These are phyloP conservation scores for Cephus sareptanus DNA, from an alignment of 2,888 invertebrate genomes.

Conservation along the genomic window DNA sequence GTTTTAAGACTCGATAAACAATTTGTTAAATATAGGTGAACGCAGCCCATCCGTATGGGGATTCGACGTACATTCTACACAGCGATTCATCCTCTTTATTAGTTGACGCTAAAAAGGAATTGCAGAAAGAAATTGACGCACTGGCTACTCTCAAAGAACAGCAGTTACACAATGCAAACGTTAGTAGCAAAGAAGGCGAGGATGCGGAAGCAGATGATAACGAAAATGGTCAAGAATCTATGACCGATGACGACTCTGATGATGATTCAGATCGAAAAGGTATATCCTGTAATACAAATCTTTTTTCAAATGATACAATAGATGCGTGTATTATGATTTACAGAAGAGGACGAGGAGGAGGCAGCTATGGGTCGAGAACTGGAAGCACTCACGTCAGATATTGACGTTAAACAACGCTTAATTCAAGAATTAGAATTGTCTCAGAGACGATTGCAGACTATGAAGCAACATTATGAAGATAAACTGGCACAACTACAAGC, in stretches of 20 bases:
- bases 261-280: slow-evolving; percentile 74
- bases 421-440: slow-evolving; percentile 94
- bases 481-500: slow-evolving; percentile 85
- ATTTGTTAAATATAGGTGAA: slow-evolving; percentile 41
- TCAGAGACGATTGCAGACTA: slow-evolving; percentile 84
- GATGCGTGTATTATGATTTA: slow-evolving; percentile 18
- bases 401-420: slow-evolving; percentile 92
- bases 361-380: slow-evolving; percentile 82
- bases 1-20: background rate
- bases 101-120: slow-evolving; percentile 83
- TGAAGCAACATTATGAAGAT: slow-evolving; percentile 93
- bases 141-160: slow-evolving; percentile 63
- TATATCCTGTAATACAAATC: slow-evolving; percentile 59
- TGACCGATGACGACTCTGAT: slow-evolving; percentile 69
- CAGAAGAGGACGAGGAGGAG: slow-evolving; percentile 67
- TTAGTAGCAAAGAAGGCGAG: slow-evolving; percentile 68
- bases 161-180: slow-evolving; percentile 40
- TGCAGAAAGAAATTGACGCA: slow-evolving; percentile 76
- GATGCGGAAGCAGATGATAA: slow-evolving; percentile 68
- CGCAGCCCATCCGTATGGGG: slow-evolving; percentile 60
- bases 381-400: slow-evolving; percentile 90
- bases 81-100: slow-evolving; percentile 71
- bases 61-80: slow-evolving; percentile 72
- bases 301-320: background rate
- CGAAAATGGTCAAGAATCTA: slow-evolving; percentile 72